Conservation (phyloP, 2,888 invertebrate genomes). For the Hirtodrosophila cameraria region DNA sequence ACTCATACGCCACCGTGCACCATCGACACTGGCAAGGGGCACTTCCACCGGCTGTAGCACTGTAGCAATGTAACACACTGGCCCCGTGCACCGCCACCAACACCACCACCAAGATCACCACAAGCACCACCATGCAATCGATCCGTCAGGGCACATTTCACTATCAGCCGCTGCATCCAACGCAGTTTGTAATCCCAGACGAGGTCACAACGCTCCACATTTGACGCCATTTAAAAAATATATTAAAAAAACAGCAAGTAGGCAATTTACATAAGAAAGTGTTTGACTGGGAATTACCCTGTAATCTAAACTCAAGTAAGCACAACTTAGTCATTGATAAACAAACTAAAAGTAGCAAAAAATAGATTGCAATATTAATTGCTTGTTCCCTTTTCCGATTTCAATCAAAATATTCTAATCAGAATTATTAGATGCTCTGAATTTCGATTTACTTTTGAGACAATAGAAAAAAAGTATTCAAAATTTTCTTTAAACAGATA, state of each 20-base stretch:
- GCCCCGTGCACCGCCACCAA: background rate
- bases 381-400: no score
- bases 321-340: no score
- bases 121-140: conserved; percentile 46
- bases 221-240: conserved; percentile 33
- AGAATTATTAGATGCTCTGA: no score
- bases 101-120: conserved; percentile 19
- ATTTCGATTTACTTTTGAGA: no score
- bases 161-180: conserved; percentile 51
- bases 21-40: background rate
- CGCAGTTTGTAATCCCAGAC: conserved; percentile 45
- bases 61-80: no score
- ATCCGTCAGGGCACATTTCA: conserved; percentile 25
- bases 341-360: background rate
- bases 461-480: no score
- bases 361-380: no score
- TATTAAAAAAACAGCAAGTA: conserved; percentile 1
- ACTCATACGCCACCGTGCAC: conserved; percentile 61
- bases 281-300: no score
- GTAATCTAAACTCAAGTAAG: no score
- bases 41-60: conserved; percentile 14
- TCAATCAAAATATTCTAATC: no score
- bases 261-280: background rate
- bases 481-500: no score
- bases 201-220: conserved; percentile 49